Percentiles rank a stretch among this genome's conserved stretches.
Conservation (phyloP, 2,888 invertebrate species). For the Mythimna impura region DNA sequence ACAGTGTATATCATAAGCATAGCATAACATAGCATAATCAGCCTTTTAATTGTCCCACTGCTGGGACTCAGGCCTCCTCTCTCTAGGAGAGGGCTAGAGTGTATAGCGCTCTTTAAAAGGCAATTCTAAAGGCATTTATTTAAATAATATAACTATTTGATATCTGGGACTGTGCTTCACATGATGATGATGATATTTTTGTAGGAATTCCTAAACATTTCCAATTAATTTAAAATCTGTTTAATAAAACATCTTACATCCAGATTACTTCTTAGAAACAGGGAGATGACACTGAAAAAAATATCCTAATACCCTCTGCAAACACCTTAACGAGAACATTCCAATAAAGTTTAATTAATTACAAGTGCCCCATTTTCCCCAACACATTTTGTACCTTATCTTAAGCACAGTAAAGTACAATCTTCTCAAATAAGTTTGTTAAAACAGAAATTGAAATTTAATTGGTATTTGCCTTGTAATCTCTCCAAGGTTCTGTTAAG, state of each 20-base stretch:
- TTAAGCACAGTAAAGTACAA: slow-evolving; percentile 30
- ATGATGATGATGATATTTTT: neutral
- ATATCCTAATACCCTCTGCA: slow-evolving; percentile 41
- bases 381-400: slow-evolving; percentile 42
- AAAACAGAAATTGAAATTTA: slow-evolving; percentile 58
- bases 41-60: too few species aligned
- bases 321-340: slow-evolving; percentile 51
- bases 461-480: slow-evolving; percentile 64
- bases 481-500: slow-evolving; percentile 40
- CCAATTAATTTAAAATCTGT: neutral
- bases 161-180: too few species aligned
- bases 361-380: slow-evolving; percentile 24
- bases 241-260: slow-evolving; percentile 1
- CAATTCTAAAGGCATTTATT: too few species aligned
- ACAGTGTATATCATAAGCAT: too few species aligned
- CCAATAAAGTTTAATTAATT: slow-evolving; percentile 62
- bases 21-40: too few species aligned
- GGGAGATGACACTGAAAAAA: slow-evolving; percentile 40
- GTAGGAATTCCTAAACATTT: neutral
- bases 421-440: slow-evolving; percentile 32
- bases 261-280: slow-evolving; percentile 7
- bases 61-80: too few species aligned
- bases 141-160: too few species aligned
- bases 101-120: too few species aligned
- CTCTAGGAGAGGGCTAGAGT: too few species aligned